These are phyloP conservation scores for Hippocampus guttulatus DNA, from an alignment of 2,113 vertebrate species.

Conservation along the genomic window DNA sequence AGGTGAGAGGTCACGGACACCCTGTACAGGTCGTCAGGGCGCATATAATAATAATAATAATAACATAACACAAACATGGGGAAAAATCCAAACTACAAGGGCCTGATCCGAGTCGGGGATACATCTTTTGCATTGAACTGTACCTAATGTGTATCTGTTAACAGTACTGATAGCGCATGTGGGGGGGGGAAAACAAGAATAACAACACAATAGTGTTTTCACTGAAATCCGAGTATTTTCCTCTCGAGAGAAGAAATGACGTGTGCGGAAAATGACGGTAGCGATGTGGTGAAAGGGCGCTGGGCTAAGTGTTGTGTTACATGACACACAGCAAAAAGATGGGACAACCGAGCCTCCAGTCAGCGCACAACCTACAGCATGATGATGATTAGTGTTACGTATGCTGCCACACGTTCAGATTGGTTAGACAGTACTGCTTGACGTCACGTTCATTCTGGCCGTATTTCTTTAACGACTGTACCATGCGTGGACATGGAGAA, in stretches of 20 bases:
- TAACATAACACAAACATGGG: no score
- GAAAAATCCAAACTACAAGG: no score
- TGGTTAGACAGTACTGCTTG: neutral
- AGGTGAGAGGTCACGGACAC: no score
- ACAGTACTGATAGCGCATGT: no score
- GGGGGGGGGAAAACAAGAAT: no score
- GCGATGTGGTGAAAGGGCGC: conserved; percentile 24
- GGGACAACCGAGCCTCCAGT: conserved; percentile 19
- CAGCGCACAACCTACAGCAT: neutral
- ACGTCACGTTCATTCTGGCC: neutral
- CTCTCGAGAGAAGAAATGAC: conserved; percentile 10
- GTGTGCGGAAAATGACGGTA: conserved; percentile 38
- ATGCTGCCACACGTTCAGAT: neutral
- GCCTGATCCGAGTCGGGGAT: no score
- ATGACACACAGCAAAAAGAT: conserved; percentile 25
- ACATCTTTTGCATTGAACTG: no score
- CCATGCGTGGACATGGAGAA: neutral
- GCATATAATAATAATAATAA: no score
- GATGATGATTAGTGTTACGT: neutral
- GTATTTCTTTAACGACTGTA: no score
- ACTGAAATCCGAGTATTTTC: neutral
- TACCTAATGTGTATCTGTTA: no score
- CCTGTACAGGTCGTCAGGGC: no score
- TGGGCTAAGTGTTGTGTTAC: conserved; percentile 41
- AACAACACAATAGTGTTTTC: neutral